Percentiles rank a stretch among this genome's conserved stretches.
phyloP scores from a whole-genome alignment of 2,113 vertebrate species.

The Thryonomys swinderianus region DNA sequence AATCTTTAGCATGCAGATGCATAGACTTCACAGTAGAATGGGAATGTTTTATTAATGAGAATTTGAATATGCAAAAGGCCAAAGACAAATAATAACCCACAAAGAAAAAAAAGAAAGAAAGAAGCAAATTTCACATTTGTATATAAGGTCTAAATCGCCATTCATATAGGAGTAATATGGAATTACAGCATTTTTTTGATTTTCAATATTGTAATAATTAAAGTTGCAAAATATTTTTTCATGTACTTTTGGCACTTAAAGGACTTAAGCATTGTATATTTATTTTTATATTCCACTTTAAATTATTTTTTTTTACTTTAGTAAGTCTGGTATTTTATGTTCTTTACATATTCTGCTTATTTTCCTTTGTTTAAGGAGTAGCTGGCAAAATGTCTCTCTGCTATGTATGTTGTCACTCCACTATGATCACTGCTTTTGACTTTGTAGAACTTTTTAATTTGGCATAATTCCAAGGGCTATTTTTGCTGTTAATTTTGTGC shows the following conservation, averaged over 20 bases:
- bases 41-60: neutral
- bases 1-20: conserved; percentile 13
- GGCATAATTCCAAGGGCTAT: neutral
- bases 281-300: neutral
- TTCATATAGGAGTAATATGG: neutral
- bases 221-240: neutral
- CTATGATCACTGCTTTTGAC: neutral
- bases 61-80: neutral
- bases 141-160: neutral
- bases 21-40: neutral
- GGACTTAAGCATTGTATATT: neutral
- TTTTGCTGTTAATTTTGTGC: neutral
- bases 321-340: neutral
- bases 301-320: neutral
- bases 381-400: neutral
- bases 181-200: neutral
- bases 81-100: conserved; percentile 35
- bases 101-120: too few species aligned
- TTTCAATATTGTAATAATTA: neutral
- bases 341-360: neutral
- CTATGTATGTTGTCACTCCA: neutral
- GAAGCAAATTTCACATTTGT: conserved; percentile 2
- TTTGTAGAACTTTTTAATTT: neutral
- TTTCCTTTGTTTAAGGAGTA: neutral
- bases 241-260: neutral